Evolutionary conservation across 2,888 invertebrate species (phyloP).

Genomic region (Acrobasis consociella): DNA sequence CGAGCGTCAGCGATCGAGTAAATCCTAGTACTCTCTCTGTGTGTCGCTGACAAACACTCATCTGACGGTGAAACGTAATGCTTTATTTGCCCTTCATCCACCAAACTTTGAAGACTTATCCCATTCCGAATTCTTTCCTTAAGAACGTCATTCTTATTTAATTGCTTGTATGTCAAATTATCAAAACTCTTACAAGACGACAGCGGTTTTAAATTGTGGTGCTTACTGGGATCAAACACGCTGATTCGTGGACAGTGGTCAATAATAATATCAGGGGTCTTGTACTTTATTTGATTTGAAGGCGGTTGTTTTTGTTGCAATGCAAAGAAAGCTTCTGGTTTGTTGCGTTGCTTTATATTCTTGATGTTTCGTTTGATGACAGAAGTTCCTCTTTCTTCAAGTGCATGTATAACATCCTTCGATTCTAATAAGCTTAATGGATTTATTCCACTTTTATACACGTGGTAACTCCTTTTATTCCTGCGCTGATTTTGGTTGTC

Average conservation of each 20-base stretch:
- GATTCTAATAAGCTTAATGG: constrained; percentile 61
- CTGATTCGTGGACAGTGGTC: constrained; percentile 68
- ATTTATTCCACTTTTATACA: constrained; percentile 72
- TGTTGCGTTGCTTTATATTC: constrained; percentile 67
- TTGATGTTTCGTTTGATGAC: constrained; percentile 73
- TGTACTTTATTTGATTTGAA: constrained; percentile 47
- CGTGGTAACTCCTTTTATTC: constrained; percentile 78
- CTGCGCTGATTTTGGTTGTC: constrained; percentile 76
- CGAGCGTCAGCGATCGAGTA: constrained; percentile 68
- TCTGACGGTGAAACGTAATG: constrained; percentile 63
- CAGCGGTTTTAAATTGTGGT: constrained; percentile 62
- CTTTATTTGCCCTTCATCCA: constrained; percentile 63
- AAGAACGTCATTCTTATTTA: constrained; percentile 43
- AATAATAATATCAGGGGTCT: constrained; percentile 64
- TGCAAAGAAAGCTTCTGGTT: constrained; percentile 47
- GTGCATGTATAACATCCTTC: constrained; percentile 59
- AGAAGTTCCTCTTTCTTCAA: constrained; percentile 68
- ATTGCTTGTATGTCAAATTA: constrained; percentile 64
- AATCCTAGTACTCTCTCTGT: constrained; percentile 59
- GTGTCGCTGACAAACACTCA: constrained; percentile 42
- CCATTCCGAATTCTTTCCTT: constrained; percentile 62
- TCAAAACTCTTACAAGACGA: constrained; percentile 76
- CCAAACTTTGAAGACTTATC: constrained; percentile 68
- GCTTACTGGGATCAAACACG: constrained; percentile 65
- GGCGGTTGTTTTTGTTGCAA: constrained; percentile 27